phyloP scores from a whole-genome alignment of 2,888 invertebrate genomes.

The Spodoptera exigua region DNA sequence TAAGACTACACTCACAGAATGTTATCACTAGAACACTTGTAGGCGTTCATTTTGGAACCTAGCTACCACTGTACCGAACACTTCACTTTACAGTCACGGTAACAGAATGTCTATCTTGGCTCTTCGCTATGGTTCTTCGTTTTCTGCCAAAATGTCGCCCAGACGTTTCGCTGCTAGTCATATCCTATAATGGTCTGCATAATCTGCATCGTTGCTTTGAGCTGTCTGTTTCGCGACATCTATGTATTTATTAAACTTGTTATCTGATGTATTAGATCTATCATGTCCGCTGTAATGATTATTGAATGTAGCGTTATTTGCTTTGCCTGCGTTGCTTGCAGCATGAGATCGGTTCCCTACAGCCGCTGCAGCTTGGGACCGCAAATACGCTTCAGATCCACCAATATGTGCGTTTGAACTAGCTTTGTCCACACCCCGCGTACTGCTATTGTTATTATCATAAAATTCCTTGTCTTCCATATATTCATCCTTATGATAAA shows the following conservation, averaged over 20 bases:
- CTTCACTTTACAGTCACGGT: constrained; percentile 7
- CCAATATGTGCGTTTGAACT: constrained; percentile 66
- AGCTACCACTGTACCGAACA: constrained; percentile 10
- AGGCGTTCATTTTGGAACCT: background rate
- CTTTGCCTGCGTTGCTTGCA: constrained; percentile 60
- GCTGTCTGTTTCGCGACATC: constrained; percentile 72
- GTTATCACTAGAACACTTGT: background rate
- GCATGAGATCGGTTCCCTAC: constrained; percentile 62
- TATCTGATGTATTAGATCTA: constrained; percentile 57
- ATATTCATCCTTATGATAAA: constrained; percentile 84
- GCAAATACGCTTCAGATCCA: constrained; percentile 70
- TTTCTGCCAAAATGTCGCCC: background rate
- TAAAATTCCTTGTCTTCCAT: constrained; percentile 81
- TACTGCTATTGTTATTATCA: constrained; percentile 74
- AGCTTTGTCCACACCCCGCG: constrained; percentile 70
- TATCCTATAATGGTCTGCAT: constrained; percentile 50
- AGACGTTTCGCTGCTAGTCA: constrained; percentile 21
- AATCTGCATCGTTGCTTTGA: constrained; percentile 69
- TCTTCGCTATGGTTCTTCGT: background rate
- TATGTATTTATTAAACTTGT: constrained; percentile 67
- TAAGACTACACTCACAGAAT: background rate
- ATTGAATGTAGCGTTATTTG: constrained; percentile 58
- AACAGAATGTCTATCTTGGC: background rate
- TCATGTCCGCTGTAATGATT: constrained; percentile 63
- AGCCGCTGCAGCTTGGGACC: constrained; percentile 68